Percentiles rank a stretch among this genome's conserved stretches.
These are phyloP conservation scores for Caenorhabditis elegans DNA, from an alignment of 1,140 invertebrate genomes.

Conservation along the genomic window DNA sequence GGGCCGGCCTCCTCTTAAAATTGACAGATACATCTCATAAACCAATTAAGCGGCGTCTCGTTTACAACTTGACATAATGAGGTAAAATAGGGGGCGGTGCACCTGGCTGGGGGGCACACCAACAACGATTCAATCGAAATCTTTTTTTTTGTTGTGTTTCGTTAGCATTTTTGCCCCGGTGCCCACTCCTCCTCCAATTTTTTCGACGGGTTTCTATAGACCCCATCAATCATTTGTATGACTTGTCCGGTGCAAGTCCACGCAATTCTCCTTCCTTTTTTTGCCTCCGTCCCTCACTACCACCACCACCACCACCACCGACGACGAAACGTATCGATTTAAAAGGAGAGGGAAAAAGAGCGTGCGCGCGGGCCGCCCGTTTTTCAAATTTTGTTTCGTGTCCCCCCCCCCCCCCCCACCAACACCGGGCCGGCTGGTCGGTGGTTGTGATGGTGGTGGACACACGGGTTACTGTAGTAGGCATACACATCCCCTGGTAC, in stretches of 20 bases:
- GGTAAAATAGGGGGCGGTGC: neutral
- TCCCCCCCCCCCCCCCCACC: neutral
- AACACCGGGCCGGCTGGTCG: neutral
- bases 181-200: neutral
- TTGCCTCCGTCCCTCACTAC: neutral
- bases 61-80: conserved; percentile 29
- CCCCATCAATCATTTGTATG: conserved; percentile 31
- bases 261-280: neutral
- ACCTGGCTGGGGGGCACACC: neutral
- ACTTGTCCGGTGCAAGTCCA: conserved; percentile 29
- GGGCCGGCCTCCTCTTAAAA: neutral
- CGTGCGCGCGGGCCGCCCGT: neutral
- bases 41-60: neutral
- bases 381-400: conserved; percentile 3
- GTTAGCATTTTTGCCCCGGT: no score
- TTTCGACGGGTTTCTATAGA: neutral
- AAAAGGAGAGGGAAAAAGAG: neutral
- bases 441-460: neutral
- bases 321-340: neutral
- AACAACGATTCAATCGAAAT: neutral
- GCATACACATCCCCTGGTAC: neutral
- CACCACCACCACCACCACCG: neutral
- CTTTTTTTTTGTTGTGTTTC: no score
- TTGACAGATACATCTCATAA: neutral
- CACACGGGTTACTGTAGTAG: conserved; percentile 11